Evolutionary conservation across 2,113 vertebrate genomes (phyloP), one percentile per base, ranked within the genome.

Genomic region (Anas platyrhynchos): DNA sequence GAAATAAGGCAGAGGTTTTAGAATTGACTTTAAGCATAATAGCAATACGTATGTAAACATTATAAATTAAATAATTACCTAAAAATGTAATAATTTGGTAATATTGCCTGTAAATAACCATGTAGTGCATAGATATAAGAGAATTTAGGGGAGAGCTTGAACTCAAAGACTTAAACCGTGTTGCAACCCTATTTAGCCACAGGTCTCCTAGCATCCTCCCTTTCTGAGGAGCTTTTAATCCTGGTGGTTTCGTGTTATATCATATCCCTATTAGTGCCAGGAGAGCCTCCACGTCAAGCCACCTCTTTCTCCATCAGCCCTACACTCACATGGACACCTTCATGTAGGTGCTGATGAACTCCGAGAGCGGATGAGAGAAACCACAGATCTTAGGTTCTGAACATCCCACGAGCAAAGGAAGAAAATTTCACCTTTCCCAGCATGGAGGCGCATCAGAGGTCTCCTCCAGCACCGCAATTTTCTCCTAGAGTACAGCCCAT

Each of bases 291-390:
- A 4, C 1, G 1, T 6, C 22, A n/a, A 66, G 27, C 29, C 36
- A 59, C 1, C 14, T 11, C 1, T 4, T 34, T 46, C 44, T 61
- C 44, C 54, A 12, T 11, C 27, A 38, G 36, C 27, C 17, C 81
- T 20, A 18, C 18, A 21, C 23, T 74, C 16, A 9, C 0, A 1
- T 2, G 13, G 44, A 41, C 32, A 26, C 6, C 3, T 8, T 46
- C 44, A 31, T 23, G 4, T 9, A 31, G 29, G 16, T 0, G 36
- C 27, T 9, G 44, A 6, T 25, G 59, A 73, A 29, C 74, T 25
- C 22, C 0, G 12, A 2, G 14, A 2, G 14, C 3, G 25, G 44
- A 36, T 2, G 22, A 74, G 59, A 25, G n/a, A 23, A 61, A 34
- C 16, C 46, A 0, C 17, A 73, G n/a, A 5, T 66, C 44, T 12